Evolutionary conservation across 2,113 vertebrate genomes (phyloP).

Genomic region (Lepisosteus oculatus): DNA sequence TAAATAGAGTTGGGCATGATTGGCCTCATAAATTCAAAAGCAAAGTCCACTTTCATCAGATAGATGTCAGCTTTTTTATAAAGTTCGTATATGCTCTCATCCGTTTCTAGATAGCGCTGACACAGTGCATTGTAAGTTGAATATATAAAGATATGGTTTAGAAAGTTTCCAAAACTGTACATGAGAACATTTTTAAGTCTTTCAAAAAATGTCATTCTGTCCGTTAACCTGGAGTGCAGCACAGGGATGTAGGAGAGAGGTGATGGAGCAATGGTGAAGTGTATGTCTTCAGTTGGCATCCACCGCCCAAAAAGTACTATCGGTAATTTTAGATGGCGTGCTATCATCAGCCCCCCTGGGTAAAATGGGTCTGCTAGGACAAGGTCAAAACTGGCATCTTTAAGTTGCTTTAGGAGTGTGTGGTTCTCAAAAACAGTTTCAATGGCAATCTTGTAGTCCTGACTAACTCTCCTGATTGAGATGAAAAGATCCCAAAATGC

Average conservation of each 20-base stretch:
- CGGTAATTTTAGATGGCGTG: conserved; percentile 32
- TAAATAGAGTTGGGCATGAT: conserved; percentile 61
- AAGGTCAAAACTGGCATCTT: conserved; percentile 27
- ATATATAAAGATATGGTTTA: conserved; percentile 18
- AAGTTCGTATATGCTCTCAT: conserved; percentile 23
- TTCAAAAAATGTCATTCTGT: conserved; percentile 34
- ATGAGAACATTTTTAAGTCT: conserved; percentile 25
- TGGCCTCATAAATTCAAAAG: conserved; percentile 54
- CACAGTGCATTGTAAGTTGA: conserved; percentile 30
- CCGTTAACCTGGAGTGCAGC: conserved; percentile 30
- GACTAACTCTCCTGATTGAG: conserved; percentile 9
- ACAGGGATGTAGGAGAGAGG: conserved; percentile 36
- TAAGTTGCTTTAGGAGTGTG: conserved; percentile 9
- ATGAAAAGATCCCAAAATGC: conserved; percentile 19
- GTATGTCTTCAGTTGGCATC: conserved; percentile 33
- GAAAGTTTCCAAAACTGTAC: conserved; percentile 4
- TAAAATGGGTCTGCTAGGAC: conserved; percentile 34
- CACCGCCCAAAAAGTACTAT: conserved; percentile 33
- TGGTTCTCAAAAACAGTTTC: conserved; percentile 20
- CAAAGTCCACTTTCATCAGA: conserved; percentile 57
- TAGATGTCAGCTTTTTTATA: conserved; percentile 52
- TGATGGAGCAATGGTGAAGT: conserved; percentile 33
- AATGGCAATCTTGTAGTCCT: conserved; percentile 18
- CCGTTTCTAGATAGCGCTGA: conserved; percentile 24
- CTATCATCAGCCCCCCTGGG: conserved; percentile 30